Conservation (phyloP, 2,113 vertebrate genomes). For the Xiphorhynchus elegans region DNA sequence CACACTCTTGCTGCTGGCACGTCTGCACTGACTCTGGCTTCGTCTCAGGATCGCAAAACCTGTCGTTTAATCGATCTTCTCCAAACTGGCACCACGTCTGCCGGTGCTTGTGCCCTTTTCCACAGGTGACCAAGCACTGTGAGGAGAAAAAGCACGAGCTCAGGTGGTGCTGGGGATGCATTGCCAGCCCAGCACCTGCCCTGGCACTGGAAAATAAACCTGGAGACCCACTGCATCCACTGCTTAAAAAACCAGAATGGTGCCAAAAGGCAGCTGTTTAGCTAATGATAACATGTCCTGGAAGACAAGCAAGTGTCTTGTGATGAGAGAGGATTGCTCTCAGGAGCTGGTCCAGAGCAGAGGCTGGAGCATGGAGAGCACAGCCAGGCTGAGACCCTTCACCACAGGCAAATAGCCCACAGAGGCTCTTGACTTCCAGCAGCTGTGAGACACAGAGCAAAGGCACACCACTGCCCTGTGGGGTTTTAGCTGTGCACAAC, state of each 20-base stretch:
- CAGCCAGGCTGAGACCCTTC: not conserved
- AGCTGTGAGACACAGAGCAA: not conserved
- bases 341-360: not conserved
- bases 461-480: not conserved
- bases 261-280: not conserved
- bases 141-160: not conserved
- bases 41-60: slow-evolving; percentile 81
- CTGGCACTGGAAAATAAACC: not conserved
- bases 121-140: slow-evolving; percentile 96
- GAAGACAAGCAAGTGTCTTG: not conserved
- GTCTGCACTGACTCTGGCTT: slow-evolving; percentile 88
- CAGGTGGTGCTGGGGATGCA: rapidly evolving
- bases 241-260: not conserved
- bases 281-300: rapidly evolving
- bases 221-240: not conserved
- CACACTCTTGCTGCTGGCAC: slow-evolving; percentile 95
- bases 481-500: not conserved
- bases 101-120: slow-evolving; percentile 93
- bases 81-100: slow-evolving; percentile 97
- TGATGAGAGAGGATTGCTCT: not conserved
- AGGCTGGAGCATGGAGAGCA: not conserved
- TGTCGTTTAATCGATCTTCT: slow-evolving; percentile 87
- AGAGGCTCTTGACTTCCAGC: not conserved
- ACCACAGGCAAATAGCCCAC: not conserved
- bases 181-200: not conserved